Evolutionary conservation across 2,113 vertebrate species (phyloP).

Genomic region (Eudorcas thomsonii): DNA sequence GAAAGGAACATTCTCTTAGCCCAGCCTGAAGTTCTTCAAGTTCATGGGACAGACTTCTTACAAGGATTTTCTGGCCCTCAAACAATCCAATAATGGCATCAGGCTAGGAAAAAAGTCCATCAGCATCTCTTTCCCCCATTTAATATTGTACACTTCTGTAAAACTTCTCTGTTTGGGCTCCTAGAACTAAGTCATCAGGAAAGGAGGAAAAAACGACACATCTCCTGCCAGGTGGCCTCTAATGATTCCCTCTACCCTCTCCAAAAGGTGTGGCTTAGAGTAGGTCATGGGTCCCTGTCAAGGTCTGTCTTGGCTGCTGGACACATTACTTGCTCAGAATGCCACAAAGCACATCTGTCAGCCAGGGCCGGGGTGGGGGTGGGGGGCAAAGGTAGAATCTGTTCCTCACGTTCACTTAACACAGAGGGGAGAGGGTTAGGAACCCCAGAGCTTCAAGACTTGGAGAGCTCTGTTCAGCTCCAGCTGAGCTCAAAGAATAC

Average conservation of each 20-base stretch:
- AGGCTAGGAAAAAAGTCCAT: not conserved
- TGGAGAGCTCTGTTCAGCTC: conserved; percentile 2
- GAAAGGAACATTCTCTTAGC: conserved; percentile 6
- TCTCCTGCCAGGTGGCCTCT: not conserved
- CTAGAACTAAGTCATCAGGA: conserved; percentile 24
- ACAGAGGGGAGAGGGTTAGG: not conserved
- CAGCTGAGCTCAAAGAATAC: not conserved
- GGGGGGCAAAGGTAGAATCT: not conserved
- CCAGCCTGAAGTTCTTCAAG: conserved; percentile 30
- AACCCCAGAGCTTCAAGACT: conserved; percentile 32
- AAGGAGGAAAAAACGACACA: not conserved
- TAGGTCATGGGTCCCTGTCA: not conserved
- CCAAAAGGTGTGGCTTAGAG: not conserved
- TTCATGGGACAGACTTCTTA: not conserved
- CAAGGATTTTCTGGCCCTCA: not conserved
- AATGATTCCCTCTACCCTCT: not conserved
- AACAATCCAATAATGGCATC: not conserved
- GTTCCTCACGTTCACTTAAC: not conserved
- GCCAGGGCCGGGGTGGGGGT: not conserved
- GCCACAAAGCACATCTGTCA: not conserved
- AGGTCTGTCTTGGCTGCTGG: not conserved
- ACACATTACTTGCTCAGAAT: conserved; percentile 23
- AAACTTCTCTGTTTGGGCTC: not conserved
- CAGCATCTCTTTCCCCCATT: not conserved
- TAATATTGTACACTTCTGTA: not conserved